These are phyloP conservation scores for Ophioderma brevispina DNA, from an alignment of 35 echinoderm and acorn worm species.

Conservation along the genomic window DNA sequence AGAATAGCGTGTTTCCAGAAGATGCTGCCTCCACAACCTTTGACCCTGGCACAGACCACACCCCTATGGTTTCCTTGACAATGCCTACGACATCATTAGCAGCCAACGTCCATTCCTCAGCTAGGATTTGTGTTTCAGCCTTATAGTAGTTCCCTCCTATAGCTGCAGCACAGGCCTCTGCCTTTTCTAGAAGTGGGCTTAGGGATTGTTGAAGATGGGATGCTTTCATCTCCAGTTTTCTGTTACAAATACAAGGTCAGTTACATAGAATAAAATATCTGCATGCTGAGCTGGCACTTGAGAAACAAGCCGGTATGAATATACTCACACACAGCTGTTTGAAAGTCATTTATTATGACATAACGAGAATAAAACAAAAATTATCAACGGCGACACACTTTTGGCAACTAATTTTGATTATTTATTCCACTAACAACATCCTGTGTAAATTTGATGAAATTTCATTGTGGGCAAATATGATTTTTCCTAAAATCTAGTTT, in stretches of 20 bases:
- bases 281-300: no score
- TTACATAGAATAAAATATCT: no score
- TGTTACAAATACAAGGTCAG: neutral
- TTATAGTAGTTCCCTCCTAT: slow-evolving; percentile 33
- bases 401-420: no score
- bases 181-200: slow-evolving; percentile 2
- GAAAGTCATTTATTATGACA: no score
- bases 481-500: no score
- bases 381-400: no score
- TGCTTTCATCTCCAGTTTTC: slow-evolving; percentile 7
- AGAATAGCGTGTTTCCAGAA: slow-evolving; percentile 28
- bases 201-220: slow-evolving; percentile 9
- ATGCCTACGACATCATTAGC: slow-evolving; percentile 1
- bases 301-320: no score
- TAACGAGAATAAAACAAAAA: no score
- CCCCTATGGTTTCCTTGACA: slow-evolving; percentile 42
- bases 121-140: slow-evolving; percentile 44
- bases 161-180: neutral
- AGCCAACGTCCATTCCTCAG: slow-evolving; percentile 55
- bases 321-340: no score
- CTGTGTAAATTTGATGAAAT: no score
- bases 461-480: no score
- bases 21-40: slow-evolving; percentile 14
- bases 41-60: slow-evolving; percentile 17
- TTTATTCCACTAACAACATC: no score